These are phyloP conservation scores for Lithosia quadra DNA, from an alignment of 2,888 invertebrate genomes.

Conservation along the genomic window DNA sequence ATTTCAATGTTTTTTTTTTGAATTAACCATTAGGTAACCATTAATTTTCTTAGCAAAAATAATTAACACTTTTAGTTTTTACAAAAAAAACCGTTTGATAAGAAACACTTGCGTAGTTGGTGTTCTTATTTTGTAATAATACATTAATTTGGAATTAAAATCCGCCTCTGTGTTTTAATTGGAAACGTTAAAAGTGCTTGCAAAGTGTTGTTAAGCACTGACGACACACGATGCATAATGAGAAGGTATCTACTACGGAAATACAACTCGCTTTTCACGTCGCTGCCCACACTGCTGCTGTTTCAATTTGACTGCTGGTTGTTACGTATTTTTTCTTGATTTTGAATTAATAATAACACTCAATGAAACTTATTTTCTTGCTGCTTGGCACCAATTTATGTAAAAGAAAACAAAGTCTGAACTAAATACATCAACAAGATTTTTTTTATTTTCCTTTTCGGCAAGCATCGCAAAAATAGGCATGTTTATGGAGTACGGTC, in stretches of 20 bases:
- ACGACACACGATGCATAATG: constrained; percentile 65
- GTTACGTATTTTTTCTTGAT: background rate
- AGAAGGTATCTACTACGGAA: constrained; percentile 35
- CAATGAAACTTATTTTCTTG: too few species aligned
- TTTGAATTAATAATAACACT: background rate
- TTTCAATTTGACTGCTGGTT: constrained; percentile 25
- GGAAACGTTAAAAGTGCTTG: constrained; percentile 53
- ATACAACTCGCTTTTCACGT: constrained; percentile 26
- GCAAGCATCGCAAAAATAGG: constrained; percentile 38
- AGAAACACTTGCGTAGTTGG: background rate
- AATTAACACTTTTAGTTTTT: background rate
- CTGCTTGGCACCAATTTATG: too few species aligned
- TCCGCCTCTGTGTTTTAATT: constrained; percentile 46
- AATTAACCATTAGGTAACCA: background rate
- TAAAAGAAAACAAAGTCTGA: too few species aligned
- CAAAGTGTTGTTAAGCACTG: constrained; percentile 56
- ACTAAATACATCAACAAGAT: background rate
- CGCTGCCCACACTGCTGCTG: constrained; percentile 21
- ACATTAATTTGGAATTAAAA: background rate
- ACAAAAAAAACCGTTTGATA: too few species aligned
- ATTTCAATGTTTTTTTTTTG: too few species aligned
- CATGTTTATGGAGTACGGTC: constrained; percentile 55
- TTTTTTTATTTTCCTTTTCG: constrained; percentile 41
- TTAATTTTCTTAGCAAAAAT: background rate
- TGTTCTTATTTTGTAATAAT: constrained; percentile 6